A percentile compares a stretch with the other conserved stretches of the same genome.
phyloP scores from a whole-genome alignment of 2,113 vertebrate genomes.

The Rhinolophus sinicus region DNA sequence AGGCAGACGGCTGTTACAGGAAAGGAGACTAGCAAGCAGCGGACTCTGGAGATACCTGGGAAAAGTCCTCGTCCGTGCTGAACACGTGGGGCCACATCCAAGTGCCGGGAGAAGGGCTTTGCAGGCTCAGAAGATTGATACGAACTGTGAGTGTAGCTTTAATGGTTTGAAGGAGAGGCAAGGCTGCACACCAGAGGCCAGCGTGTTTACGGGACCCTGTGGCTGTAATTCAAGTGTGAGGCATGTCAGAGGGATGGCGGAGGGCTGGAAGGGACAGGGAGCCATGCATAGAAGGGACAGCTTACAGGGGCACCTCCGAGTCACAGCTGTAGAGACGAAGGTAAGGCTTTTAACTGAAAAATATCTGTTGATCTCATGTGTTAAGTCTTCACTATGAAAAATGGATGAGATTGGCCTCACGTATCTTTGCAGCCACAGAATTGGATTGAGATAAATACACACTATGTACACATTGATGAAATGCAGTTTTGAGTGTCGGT shows the following conservation, averaged over 20 bases:
- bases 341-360: not conserved
- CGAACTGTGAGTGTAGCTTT: accelerated
- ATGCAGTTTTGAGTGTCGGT: no score
- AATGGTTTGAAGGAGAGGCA: not conserved
- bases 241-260: accelerated
- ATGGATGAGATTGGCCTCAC: accelerated
- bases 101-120: accelerated
- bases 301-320: not conserved
- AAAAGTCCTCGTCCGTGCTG: accelerated
- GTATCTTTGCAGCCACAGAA: accelerated
- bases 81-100: accelerated
- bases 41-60: accelerated
- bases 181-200: not conserved
- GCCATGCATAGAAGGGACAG: not conserved
- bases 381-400: no score
- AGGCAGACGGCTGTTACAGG: not conserved
- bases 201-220: accelerated
- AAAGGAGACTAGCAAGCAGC: not conserved
- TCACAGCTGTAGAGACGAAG: accelerated
- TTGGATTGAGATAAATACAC: not conserved
- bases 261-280: not conserved
- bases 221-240: not conserved
- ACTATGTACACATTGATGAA: accelerated
- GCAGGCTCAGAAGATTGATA: accelerated
- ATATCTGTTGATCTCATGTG: not conserved